Conservation (phyloP, 2,113 vertebrate genomes). For the Myiozetetes cayanensis region DNA sequence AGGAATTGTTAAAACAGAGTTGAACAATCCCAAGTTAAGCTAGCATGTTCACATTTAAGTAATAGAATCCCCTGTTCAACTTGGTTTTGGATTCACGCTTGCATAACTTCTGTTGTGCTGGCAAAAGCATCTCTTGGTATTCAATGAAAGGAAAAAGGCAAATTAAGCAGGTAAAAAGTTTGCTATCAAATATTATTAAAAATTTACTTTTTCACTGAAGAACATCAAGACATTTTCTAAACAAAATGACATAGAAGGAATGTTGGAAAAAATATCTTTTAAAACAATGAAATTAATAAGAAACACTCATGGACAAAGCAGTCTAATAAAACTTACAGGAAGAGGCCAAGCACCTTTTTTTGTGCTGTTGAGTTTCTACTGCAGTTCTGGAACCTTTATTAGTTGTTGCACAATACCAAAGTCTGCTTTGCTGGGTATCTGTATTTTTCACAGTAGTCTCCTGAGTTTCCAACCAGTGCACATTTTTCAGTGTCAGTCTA, state of each 20-base stretch:
- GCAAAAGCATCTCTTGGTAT: not conserved
- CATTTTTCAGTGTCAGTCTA: not conserved
- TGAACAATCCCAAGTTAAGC: not conserved
- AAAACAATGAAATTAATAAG: not conserved
- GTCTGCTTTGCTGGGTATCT: not conserved
- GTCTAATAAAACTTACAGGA: not conserved
- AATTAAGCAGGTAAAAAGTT: not conserved
- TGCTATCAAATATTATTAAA: not conserved
- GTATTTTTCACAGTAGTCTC: not conserved
- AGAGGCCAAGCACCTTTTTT: not conserved
- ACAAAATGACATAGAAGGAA: not conserved
- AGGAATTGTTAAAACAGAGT: not conserved
- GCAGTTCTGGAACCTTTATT: not conserved
- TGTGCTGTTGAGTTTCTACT: not conserved
- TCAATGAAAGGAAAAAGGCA: not conserved
- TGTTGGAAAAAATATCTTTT: not conserved
- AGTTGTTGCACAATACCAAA: not conserved
- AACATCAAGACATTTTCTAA: not conserved
- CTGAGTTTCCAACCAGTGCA: not conserved
- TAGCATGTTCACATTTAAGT: not conserved
- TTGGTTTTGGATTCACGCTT: not conserved
- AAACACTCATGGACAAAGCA: not conserved
- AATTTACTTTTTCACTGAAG: not conserved
- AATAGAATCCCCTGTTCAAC: not conserved
- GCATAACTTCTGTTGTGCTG: accelerated